phyloP scores from a whole-genome alignment of 2,797 vertebrate species.

The Gambelia wislizenii region DNA sequence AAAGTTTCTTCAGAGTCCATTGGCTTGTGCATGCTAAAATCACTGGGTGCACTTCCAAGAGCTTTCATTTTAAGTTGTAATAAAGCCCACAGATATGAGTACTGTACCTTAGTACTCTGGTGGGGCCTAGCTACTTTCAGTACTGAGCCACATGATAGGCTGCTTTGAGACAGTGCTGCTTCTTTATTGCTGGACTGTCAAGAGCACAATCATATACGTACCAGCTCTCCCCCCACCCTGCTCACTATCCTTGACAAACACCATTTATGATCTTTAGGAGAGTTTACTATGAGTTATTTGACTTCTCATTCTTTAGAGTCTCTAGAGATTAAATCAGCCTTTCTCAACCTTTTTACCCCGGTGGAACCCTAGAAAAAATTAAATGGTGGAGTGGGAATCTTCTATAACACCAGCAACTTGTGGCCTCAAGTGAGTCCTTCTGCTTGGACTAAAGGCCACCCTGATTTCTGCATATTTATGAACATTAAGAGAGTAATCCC shows the following conservation, averaged over 20 bases:
- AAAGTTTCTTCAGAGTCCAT: neutral
- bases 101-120: neutral
- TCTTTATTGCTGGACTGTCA: too few species aligned
- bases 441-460: too few species aligned
- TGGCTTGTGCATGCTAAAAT: neutral
- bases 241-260: neutral
- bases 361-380: neutral
- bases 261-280: neutral
- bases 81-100: neutral
- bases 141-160: neutral
- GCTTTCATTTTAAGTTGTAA: neutral
- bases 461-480: neutral
- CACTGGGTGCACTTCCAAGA: neutral
- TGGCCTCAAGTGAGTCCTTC: too few species aligned
- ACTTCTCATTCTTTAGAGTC: neutral
- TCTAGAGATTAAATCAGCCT: neutral
- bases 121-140: neutral
- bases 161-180: neutral
- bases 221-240: neutral
- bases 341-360: too few species aligned
- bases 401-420: too few species aligned
- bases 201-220: neutral
- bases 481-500: neutral
- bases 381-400: neutral
- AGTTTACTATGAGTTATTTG: neutral